Evolutionary conservation across 2,113 vertebrate species (phyloP).

Genomic region (Colossoma macropomum): DNA sequence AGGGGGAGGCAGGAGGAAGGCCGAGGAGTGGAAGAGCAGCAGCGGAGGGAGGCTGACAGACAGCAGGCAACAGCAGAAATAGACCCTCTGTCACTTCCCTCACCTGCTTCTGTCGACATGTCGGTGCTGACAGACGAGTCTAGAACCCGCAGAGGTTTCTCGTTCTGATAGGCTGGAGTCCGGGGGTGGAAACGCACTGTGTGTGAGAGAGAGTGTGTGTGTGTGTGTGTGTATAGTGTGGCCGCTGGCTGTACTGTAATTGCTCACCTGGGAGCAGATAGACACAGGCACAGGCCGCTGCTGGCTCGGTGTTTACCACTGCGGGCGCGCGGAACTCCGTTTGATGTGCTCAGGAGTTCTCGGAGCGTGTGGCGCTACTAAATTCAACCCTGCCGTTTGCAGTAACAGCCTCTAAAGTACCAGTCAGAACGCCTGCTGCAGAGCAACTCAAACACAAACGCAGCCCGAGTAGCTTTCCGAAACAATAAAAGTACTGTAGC

Average conservation of each 20-base stretch:
- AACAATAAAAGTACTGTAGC: too few species aligned
- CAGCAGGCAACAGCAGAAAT: slow-evolving; percentile 25
- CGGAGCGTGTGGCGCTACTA: not conserved
- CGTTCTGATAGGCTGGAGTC: slow-evolving; percentile 21
- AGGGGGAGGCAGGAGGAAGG: not conserved
- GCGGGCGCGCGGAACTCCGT: not conserved
- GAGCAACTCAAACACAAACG: not conserved
- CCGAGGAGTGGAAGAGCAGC: not conserved
- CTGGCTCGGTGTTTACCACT: slow-evolving; percentile 19
- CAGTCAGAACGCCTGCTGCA: not conserved
- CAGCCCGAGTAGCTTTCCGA: too few species aligned
- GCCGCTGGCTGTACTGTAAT: slow-evolving; percentile 52
- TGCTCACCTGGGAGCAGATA: slow-evolving; percentile 50
- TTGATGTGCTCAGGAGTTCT: slow-evolving; percentile 20
- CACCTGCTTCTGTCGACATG: not conserved
- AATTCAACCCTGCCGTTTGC: not conserved
- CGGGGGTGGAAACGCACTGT: slow-evolving; percentile 2
- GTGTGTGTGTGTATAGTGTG: slow-evolving; percentile 21
- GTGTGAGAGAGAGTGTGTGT: slow-evolving; percentile 25
- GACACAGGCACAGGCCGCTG: slow-evolving; percentile 10
- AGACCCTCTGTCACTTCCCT: slow-evolving; percentile 26
- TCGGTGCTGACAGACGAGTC: slow-evolving; percentile 22
- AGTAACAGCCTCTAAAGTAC: not conserved
- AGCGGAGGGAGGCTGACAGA: not conserved
- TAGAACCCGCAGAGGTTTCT: slow-evolving; percentile 22